Evolutionary conservation across 2,113 vertebrate genomes (phyloP).

Genomic region (Oreotrochilus melanogaster): DNA sequence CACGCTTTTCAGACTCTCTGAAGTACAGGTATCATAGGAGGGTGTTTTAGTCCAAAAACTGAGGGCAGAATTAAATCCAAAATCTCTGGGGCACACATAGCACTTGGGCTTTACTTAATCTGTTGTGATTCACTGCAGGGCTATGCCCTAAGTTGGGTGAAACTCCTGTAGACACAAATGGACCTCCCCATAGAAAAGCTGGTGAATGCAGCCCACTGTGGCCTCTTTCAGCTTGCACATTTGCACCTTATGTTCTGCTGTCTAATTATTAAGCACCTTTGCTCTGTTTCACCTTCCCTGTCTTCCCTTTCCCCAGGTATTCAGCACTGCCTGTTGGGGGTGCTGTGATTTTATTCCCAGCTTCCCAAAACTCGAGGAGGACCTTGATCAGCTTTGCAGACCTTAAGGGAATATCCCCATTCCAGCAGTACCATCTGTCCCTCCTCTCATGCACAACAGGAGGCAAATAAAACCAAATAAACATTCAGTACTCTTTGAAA

Average conservation of each 20-base stretch:
- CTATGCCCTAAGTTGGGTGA: not conserved
- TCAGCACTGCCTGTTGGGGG: not conserved
- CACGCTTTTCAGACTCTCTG: not conserved
- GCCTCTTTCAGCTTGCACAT: not conserved
- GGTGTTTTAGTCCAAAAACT: not conserved
- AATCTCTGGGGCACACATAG: not conserved
- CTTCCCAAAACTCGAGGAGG: fast-evolving
- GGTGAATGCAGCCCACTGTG: fast-evolving
- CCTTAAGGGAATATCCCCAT: not conserved
- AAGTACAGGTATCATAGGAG: not conserved
- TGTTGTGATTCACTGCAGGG: not conserved
- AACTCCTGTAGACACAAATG: too few relatives aligned
- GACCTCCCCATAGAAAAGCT: not conserved
- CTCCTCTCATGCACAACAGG: not conserved
- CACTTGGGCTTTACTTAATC: not conserved
- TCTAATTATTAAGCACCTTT: not conserved
- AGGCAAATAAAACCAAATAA: not conserved
- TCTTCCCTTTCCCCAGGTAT: not conserved
- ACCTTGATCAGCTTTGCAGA: not conserved
- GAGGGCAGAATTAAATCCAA: not conserved
- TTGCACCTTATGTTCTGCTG: not conserved
- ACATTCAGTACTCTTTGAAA: not conserved
- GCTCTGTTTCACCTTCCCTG: not conserved
- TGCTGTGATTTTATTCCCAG: not conserved
- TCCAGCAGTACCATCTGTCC: not conserved